These are phyloP conservation scores for Drosophila bocqueti DNA, from an alignment of 1,140 invertebrate species.

Conservation along the genomic window DNA sequence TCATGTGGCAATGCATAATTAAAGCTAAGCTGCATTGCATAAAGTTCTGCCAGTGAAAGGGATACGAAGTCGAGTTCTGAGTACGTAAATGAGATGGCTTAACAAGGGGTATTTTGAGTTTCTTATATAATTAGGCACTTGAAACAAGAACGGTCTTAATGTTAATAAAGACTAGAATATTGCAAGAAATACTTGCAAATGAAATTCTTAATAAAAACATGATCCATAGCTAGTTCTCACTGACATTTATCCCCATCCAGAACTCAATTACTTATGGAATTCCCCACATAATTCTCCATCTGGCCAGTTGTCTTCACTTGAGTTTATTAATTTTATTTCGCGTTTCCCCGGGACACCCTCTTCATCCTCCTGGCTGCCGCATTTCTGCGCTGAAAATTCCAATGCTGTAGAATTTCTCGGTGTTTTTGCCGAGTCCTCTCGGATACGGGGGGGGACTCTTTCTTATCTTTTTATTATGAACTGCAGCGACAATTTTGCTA, in stretches of 20 bases:
- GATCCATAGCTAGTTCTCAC: background rate
- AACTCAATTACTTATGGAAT: slow-evolving; percentile 40
- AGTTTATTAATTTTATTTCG: slow-evolving; percentile 72
- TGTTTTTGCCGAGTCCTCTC: slow-evolving; percentile 25
- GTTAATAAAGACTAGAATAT: background rate
- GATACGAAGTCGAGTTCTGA: background rate
- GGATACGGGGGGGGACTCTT: background rate
- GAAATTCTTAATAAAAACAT: background rate
- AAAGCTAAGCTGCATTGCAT: slow-evolving; percentile 70
- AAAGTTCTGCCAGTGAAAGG: slow-evolving; percentile 17
- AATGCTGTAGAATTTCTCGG: slow-evolving; percentile 30
- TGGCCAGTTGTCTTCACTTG: slow-evolving; percentile 25
- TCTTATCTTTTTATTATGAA: slow-evolving; percentile 74
- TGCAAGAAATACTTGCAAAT: no score
- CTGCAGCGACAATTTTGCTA: slow-evolving; percentile 74
- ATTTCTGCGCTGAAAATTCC: slow-evolving; percentile 41
- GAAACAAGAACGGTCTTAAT: background rate
- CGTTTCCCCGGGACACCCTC: slow-evolving; percentile 2
- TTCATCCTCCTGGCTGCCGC: background rate
- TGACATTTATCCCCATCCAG: background rate
- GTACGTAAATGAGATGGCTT: slow-evolving; percentile 6
- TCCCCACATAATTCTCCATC: slow-evolving; percentile 19
- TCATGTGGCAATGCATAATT: slow-evolving; percentile 74
- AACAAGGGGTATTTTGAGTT: background rate
- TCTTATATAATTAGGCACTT: background rate